Evolutionary conservation across 2,113 vertebrate genomes (phyloP).

Genomic region (Lasiurus cinereus): DNA sequence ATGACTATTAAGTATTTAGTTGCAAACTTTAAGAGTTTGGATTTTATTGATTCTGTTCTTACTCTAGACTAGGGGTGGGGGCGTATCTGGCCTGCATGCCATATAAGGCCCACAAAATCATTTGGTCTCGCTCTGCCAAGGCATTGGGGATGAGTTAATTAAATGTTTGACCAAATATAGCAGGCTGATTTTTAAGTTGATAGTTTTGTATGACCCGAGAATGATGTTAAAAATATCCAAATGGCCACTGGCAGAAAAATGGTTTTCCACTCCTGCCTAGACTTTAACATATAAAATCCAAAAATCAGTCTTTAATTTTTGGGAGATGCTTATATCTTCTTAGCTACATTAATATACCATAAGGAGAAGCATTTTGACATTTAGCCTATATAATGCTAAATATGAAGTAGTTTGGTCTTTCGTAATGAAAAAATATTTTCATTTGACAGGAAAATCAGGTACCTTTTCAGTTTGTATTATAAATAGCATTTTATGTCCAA

Average conservation of each 20-base stretch:
- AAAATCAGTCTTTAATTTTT: neutral
- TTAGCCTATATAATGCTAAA: neutral
- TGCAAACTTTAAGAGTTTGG: neutral
- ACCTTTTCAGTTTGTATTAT: neutral
- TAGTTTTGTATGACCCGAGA: no score
- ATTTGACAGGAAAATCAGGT: neutral
- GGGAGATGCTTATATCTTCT: neutral
- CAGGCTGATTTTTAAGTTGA: no score
- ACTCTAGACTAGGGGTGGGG: neutral
- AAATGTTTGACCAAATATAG: no score
- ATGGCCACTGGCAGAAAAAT: no score
- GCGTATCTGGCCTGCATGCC: no score
- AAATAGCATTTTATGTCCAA: neutral
- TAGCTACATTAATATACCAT: neutral
- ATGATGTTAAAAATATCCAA: no score
- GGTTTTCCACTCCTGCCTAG: neutral
- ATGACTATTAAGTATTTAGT: neutral
- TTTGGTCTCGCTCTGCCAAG: no score
- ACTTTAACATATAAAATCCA: conserved; percentile 4
- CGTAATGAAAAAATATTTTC: conserved; percentile 26
- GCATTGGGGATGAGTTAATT: no score
- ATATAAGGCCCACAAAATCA: no score
- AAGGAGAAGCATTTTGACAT: neutral
- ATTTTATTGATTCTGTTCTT: conserved; percentile 49
- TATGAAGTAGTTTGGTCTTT: neutral